Percentiles rank a stretch among this genome's conserved stretches.
Conservation (phyloP, 2,888 invertebrate genomes). For the Pachycephus smyrnensis region DNA sequence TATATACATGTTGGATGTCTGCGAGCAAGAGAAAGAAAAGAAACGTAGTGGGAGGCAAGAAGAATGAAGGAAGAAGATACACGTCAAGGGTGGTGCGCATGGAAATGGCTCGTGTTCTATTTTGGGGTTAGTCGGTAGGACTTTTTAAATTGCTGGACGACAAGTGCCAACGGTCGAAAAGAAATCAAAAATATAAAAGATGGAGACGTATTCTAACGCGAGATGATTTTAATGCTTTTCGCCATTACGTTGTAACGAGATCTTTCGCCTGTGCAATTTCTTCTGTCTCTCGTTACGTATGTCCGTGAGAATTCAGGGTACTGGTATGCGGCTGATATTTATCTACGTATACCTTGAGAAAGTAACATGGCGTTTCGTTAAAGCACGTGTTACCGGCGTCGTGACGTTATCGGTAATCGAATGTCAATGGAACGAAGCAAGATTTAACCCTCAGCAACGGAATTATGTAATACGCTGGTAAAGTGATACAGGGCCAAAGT, state of each 20-base stretch:
- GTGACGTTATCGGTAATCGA: too few species aligned
- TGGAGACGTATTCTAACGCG: not conserved
- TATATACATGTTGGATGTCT: not conserved
- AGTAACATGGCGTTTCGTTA: too few species aligned
- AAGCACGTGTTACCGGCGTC: too few species aligned
- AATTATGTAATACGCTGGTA: not conserved
- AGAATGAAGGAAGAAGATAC: not conserved
- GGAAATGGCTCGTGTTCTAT: not conserved
- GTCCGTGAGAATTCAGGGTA: not conserved
- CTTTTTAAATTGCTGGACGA: not conserved
- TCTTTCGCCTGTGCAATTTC: not conserved
- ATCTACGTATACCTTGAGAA: too few species aligned
- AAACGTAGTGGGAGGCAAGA: not conserved
- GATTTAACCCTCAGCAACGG: not conserved
- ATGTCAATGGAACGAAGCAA: too few species aligned
- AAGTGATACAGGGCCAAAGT: not conserved
- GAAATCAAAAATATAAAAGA: not conserved
- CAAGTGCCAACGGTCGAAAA: not conserved
- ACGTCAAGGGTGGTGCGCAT: not conserved
- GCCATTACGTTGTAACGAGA: not conserved
- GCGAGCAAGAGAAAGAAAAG: not conserved
- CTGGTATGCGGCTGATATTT: not conserved
- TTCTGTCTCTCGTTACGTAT: not conserved
- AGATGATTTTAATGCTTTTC: not conserved
- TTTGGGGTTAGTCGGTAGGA: not conserved